phyloP scores from a whole-genome alignment of 1,140 invertebrate genomes.

The Drosophila bocqueti region DNA sequence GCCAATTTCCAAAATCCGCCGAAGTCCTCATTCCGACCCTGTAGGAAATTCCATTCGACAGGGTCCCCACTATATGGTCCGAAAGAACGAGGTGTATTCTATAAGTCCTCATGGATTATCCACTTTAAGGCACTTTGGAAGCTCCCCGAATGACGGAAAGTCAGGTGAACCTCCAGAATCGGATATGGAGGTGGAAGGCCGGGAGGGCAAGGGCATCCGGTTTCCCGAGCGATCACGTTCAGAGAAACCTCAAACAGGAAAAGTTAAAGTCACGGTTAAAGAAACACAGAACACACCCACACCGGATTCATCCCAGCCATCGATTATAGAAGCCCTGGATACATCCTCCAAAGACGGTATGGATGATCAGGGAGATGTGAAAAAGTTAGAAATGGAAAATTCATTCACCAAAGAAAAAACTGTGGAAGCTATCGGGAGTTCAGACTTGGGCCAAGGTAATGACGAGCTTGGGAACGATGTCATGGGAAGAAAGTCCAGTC shows the following conservation, averaged over 20 bases:
- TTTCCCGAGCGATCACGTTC: slow-evolving; percentile 10
- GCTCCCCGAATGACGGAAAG: background rate
- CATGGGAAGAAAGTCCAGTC: background rate
- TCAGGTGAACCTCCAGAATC: background rate
- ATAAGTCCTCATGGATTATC: background rate
- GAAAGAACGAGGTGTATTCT: background rate
- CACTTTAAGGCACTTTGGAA: background rate
- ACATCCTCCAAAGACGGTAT: background rate
- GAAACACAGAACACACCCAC: background rate
- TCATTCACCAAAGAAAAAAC: background rate
- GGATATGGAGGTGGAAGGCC: background rate
- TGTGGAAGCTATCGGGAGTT: background rate
- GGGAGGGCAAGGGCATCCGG: slow-evolving; percentile 17
- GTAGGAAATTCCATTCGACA: background rate
- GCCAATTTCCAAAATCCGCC: background rate
- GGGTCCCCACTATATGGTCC: background rate
- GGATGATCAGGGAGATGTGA: background rate
- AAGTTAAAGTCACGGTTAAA: background rate
- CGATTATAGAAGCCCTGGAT: background rate
- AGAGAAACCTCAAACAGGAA: background rate
- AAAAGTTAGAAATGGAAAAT: background rate
- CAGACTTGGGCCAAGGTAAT: background rate
- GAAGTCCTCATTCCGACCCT: background rate
- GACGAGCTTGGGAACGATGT: background rate
- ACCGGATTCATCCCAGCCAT: background rate